Conservation (phyloP, 2,797 vertebrate species). For the Triplophysa bombifrons region DNA sequence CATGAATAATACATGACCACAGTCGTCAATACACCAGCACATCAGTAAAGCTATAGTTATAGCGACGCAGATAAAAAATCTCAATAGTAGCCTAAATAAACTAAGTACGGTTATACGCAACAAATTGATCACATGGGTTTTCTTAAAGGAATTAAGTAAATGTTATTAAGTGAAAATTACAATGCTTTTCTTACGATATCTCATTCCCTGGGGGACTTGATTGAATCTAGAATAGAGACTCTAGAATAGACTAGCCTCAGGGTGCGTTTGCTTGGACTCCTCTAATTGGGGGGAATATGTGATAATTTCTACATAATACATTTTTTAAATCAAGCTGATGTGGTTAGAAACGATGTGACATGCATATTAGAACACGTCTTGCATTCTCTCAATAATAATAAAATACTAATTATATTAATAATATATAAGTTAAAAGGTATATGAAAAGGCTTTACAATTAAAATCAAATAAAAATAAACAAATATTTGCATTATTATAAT, state of each 20-base stretch:
- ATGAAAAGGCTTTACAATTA: too few relatives aligned
- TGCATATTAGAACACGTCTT: slow-evolving; percentile 67
- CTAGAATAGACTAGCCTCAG: slow-evolving; percentile 69
- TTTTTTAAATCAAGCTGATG: slow-evolving; percentile 77
- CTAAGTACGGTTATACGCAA: slow-evolving; percentile 29
- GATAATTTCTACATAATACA: slow-evolving; percentile 78
- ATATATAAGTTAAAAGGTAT: too few relatives aligned
- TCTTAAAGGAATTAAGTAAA: slow-evolving; percentile 15
- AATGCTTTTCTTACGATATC: slow-evolving; percentile 73
- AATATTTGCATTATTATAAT: neutral
- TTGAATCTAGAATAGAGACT: slow-evolving; percentile 58
- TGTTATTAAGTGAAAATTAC: slow-evolving; percentile 68
- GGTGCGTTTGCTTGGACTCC: slow-evolving; percentile 81
- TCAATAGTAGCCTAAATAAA: neutral
- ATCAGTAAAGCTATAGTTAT: slow-evolving; percentile 19
- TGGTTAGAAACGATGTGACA: slow-evolving; percentile 65
- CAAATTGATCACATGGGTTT: slow-evolving; percentile 43
- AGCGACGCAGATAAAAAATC: neutral
- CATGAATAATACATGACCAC: slow-evolving; percentile 9
- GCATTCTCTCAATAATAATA: slow-evolving; percentile 28
- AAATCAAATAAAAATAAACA: neutral
- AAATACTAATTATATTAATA: too few relatives aligned
- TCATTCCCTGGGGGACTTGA: slow-evolving; percentile 68
- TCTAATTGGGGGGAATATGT: slow-evolving; percentile 78
- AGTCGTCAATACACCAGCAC: slow-evolving; percentile 6